phyloP scores from a whole-genome alignment of 2,113 vertebrate species.

The Clarias batrachus region DNA sequence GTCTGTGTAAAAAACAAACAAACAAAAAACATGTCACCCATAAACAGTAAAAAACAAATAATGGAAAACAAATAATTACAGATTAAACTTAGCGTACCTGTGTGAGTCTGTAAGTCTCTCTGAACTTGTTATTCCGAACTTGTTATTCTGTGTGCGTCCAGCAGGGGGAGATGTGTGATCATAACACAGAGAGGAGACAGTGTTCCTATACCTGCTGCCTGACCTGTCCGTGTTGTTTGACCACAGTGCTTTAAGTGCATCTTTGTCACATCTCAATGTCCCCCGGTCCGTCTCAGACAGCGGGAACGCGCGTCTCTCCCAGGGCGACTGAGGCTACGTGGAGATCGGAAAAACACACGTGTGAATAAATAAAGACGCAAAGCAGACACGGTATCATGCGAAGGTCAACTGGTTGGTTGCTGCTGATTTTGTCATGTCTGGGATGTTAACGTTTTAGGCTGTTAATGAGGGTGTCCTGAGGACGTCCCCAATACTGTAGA shows the following conservation, averaged over 20 bases:
- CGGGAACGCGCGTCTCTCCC: constrained; percentile 77
- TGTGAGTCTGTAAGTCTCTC: neutral
- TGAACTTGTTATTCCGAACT: neutral
- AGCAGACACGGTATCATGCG: neutral
- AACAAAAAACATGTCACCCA: neutral
- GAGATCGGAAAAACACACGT: neutral
- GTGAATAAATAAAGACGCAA: neutral
- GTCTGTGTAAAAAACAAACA: neutral
- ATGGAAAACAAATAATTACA: neutral
- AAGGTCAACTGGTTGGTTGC: neutral
- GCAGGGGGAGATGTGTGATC: constrained; percentile 21
- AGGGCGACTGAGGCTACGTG: constrained; percentile 57
- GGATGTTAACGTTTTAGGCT: neutral
- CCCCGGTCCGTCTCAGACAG: constrained; percentile 71
- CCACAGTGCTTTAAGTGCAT: neutral
- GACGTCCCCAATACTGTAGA: too few species aligned
- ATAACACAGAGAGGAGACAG: neutral
- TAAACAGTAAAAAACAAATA: too few species aligned
- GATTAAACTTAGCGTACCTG: neutral
- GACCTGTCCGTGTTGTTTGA: neutral
- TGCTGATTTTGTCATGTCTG: neutral
- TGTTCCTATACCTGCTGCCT: neutral
- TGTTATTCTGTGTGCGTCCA: constrained; percentile 10
- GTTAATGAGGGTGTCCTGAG: too few species aligned
- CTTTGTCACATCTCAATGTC: constrained; percentile 56